Evolutionary conservation across 2,113 vertebrate genomes (phyloP).

Genomic region (Coptodon bakossiorum): DNA sequence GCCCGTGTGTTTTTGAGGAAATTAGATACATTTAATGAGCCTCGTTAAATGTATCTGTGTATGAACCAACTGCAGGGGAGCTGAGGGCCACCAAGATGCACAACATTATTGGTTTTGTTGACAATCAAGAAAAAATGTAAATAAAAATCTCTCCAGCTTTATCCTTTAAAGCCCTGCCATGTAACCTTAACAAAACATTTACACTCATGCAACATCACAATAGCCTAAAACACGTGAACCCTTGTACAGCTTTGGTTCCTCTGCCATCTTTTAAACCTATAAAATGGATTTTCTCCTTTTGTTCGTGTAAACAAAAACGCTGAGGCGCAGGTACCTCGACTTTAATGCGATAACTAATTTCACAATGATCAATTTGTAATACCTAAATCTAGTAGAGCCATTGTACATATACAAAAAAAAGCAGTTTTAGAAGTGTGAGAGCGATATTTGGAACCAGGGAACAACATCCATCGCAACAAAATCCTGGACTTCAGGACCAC

Average conservation of each 20-base stretch:
- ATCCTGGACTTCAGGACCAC: neutral
- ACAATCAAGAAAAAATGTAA: neutral
- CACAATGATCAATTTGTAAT: neutral
- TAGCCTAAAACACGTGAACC: neutral
- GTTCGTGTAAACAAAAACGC: neutral
- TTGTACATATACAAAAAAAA: neutral
- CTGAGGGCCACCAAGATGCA: neutral
- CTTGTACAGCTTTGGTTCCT: neutral
- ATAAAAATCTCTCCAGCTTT: neutral
- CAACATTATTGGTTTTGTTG: neutral
- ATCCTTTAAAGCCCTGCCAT: neutral
- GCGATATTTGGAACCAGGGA: neutral
- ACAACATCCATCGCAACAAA: neutral
- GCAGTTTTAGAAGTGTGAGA: neutral
- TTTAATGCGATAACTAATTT: neutral
- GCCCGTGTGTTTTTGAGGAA: neutral
- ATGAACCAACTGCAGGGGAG: neutral
- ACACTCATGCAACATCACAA: neutral
- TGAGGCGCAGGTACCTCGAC: neutral
- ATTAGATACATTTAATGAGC: neutral
- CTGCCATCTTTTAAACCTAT: neutral
- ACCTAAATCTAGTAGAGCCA: neutral
- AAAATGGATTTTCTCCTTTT: neutral
- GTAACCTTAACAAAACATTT: neutral
- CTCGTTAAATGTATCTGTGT: neutral